Evolutionary conservation across 2,113 vertebrate species (phyloP), one percentile per base, ranked within the genome.

Genomic region (Bagarius yarrelli): DNA sequence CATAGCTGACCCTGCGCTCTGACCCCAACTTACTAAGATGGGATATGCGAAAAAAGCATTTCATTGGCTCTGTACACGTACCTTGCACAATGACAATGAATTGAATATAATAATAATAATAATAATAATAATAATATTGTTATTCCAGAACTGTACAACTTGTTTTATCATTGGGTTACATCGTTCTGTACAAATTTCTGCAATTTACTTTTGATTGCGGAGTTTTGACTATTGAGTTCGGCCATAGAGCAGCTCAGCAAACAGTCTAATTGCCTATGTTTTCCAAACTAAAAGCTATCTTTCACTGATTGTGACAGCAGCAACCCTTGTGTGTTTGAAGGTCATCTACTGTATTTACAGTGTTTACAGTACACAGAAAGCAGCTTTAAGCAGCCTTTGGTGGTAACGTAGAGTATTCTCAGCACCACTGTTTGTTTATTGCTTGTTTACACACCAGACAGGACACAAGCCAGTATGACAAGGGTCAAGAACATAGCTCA

Each of bases 371-470:
- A 91, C 88, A 90, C 84, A 72, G 80, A 82, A 25, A 74, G 74
- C 87, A 74, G 76, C 87, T 92, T 90, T 91, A 87, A 89, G 89
- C 55, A 88, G 83, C 85, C 87, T 90, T 91, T 88, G 88, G 88
- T 88, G 88, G 88, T 80, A 63, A 81, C 81, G 84, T 73, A 64
- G 78, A 79, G 84, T 87, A 86, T 88, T 88, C 84, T 82, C 83
- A 30, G 86, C 87, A 89, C 88, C 88, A 86, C 78, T 91, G 92
- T 91, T 91, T 92, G 91, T 92, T 92, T 92, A 91, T 79, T 85
- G 88, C 64, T 44, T 92, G 89, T 92, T 93, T 92, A 91, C 89
- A 93, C 90, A 90, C 84, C 84, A 93, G 86, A 92, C 88, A 89
- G 85, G 86, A 88, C 87, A 88, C 87, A 90, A 86, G 87, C 88